phyloP scores from a whole-genome alignment of 1,140 invertebrate genomes.

The Camponotus vicinus region DNA sequence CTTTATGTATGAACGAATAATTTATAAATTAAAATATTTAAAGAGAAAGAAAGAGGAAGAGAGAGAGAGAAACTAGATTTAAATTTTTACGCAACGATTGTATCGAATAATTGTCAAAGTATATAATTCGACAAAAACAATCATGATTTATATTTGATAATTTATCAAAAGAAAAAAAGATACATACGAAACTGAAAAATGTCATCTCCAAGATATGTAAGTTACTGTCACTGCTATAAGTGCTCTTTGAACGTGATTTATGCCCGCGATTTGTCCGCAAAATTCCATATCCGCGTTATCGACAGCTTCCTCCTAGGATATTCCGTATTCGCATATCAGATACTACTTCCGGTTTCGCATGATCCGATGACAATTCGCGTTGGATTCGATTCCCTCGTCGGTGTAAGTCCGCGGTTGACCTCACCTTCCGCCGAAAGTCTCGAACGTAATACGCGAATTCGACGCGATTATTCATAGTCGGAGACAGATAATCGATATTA shows the following conservation, averaged over 20 bases:
- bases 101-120: background rate
- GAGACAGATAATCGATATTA: conserved; percentile 75
- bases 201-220: conserved; percentile 13
- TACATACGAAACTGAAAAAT: background rate
- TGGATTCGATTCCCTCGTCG: conserved; percentile 39
- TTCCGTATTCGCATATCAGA: conserved; percentile 22
- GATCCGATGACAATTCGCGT: conserved; percentile 25
- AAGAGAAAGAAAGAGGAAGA: too few relatives aligned
- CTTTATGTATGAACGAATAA: background rate
- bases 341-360: conserved; percentile 43
- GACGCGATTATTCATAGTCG: conserved; percentile 80
- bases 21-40: background rate
- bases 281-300: conserved; percentile 51
- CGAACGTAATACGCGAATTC: conserved; percentile 68
- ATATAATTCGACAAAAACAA: background rate
- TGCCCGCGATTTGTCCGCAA: conserved; percentile 32
- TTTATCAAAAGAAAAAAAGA: background rate
- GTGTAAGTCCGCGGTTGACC: conserved; percentile 67
- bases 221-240: conserved; percentile 22
- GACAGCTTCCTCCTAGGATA: conserved; percentile 30
- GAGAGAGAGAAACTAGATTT: background rate
- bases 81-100: background rate
- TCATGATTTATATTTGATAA: conserved; percentile 19
- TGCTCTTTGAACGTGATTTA: conserved; percentile 37
- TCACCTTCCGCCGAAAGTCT: conserved; percentile 70